Evolutionary conservation across 2,113 vertebrate genomes (phyloP).

Genomic region (Epinephelus fuscoguttatus): DNA sequence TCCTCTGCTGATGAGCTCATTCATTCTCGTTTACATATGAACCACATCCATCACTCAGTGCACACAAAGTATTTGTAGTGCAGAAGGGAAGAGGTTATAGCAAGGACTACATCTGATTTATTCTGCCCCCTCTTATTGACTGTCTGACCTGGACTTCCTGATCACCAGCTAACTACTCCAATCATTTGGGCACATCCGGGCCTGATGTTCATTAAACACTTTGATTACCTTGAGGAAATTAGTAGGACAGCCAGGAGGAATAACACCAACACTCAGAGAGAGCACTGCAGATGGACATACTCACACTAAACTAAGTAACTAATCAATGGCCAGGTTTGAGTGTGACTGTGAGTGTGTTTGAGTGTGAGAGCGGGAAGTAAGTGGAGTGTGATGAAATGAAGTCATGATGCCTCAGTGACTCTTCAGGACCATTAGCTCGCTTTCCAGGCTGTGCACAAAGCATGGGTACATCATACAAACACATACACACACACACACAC

Average conservation of each 20-base stretch:
- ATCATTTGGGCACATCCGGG: background rate
- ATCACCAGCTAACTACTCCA: background rate
- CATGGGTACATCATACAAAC: background rate
- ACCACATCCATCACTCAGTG: background rate
- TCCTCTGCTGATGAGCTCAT: slow-evolving; percentile 22
- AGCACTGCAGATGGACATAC: background rate
- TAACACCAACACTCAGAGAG: background rate
- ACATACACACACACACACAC: background rate
- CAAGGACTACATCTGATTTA: too few relatives aligned
- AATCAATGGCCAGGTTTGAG: slow-evolving; percentile 23
- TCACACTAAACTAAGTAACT: background rate
- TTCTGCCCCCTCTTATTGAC: slow-evolving; percentile 2
- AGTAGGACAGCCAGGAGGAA: background rate
- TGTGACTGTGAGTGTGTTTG: background rate
- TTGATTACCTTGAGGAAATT: background rate
- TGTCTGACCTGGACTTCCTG: background rate
- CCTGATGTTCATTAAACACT: slow-evolving; percentile 9
- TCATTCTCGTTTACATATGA: slow-evolving; percentile 14
- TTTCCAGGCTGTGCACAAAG: slow-evolving; percentile 5
- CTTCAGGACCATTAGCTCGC: slow-evolving; percentile 42
- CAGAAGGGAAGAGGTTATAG: background rate
- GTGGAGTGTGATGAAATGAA: slow-evolving; percentile 47
- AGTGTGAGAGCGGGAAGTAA: slow-evolving; percentile 21
- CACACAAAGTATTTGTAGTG: background rate
- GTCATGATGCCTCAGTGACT: slow-evolving; percentile 41